A percentile compares a stretch with the other conserved stretches of the same genome.
Evolutionary conservation across 1,140 invertebrate species (phyloP).

Genomic region (Mizuhopecten yessoensis): DNA sequence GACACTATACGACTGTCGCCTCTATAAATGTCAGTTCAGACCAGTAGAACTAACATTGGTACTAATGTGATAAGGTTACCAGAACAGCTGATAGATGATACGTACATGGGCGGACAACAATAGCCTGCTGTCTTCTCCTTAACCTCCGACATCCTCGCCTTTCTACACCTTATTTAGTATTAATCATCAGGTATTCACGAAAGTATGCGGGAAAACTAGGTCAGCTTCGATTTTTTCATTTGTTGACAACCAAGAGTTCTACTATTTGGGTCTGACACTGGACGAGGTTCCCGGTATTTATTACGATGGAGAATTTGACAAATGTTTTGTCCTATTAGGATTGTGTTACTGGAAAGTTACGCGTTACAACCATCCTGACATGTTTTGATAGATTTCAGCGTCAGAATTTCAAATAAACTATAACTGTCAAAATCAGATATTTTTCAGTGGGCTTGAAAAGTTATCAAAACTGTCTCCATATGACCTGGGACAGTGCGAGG

Average conservation of each 20-base stretch:
- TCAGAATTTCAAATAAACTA: background rate
- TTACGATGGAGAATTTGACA: background rate
- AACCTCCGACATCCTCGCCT: background rate
- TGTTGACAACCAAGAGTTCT: conserved; percentile 1
- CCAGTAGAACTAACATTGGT: no score
- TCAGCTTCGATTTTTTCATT: background rate
- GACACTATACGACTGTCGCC: no score
- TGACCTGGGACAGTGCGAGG: no score
- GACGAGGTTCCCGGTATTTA: background rate
- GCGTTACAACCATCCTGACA: background rate
- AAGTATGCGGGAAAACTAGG: conserved; percentile 14
- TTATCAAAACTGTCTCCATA: no score
- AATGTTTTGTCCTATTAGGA: background rate
- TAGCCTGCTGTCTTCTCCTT: background rate
- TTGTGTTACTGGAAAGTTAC: background rate
- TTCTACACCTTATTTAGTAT: background rate
- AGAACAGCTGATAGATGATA: no score
- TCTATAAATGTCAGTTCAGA: no score
- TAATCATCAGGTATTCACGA: background rate
- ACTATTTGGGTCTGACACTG: background rate
- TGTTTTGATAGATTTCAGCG: background rate
- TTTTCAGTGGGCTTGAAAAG: background rate
- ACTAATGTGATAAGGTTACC: no score
- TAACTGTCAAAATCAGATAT: background rate
- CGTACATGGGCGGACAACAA: background rate